Evolutionary conservation across 2,888 invertebrate genomes (phyloP).

Genomic region (Cosmopolites sordidus): DNA sequence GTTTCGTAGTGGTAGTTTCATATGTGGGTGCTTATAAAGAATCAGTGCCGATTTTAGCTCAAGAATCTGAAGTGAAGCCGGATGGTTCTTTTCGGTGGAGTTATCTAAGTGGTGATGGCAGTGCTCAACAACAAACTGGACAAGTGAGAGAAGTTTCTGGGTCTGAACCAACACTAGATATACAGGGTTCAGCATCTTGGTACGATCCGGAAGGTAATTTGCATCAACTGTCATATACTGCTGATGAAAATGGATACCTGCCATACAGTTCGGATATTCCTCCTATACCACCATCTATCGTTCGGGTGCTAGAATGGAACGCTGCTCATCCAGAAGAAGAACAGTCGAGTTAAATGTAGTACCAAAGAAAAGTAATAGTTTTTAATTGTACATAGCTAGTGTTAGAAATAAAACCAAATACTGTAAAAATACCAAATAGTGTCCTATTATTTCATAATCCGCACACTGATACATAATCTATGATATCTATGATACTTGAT

Average conservation of each 20-base stretch:
- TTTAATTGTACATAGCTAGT: too few species aligned
- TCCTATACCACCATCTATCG: constrained; percentile 67
- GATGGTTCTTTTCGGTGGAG: constrained; percentile 40
- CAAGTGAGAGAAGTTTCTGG: constrained; percentile 27
- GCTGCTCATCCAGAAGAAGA: constrained; percentile 50
- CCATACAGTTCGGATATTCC: constrained; percentile 47
- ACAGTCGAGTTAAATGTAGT: neutral
- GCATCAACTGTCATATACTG: constrained; percentile 50
- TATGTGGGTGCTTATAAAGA: neutral
- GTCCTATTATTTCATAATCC: too few species aligned
- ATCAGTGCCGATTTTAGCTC: neutral
- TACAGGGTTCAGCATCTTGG: constrained; percentile 44
- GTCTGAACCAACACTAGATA: constrained; percentile 33
- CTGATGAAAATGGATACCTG: constrained; percentile 56
- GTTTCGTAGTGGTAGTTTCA: neutral
- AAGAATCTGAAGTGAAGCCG: neutral
- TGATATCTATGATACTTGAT: too few species aligned
- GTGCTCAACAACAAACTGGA: constrained; percentile 51
- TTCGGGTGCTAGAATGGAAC: constrained; percentile 61
- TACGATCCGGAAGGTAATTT: constrained; percentile 50
- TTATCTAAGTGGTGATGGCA: constrained; percentile 58
- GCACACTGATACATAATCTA: too few species aligned
- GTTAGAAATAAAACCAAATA: too few species aligned
- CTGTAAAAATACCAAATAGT: too few species aligned
- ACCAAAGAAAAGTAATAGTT: too few species aligned